phyloP scores from a whole-genome alignment of 2,113 vertebrate species.

The Seriola quinqueradiata region DNA sequence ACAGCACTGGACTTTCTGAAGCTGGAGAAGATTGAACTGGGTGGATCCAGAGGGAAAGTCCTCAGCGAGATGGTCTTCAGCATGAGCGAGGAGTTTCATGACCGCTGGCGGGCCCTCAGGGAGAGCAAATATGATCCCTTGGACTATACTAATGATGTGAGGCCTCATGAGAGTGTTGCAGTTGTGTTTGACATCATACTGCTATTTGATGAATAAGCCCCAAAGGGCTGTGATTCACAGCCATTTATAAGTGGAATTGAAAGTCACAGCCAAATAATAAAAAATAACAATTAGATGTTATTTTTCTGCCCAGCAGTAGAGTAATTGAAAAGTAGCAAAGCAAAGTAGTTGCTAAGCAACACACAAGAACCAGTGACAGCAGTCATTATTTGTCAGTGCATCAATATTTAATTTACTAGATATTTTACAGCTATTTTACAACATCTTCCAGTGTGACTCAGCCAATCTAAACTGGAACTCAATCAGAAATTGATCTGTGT shows the following conservation, averaged over 20 bases:
- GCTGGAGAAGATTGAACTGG: conserved; percentile 82
- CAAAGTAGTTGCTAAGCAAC: conserved; percentile 70
- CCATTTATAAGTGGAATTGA: conserved; percentile 34
- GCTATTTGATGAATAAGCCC: conserved; percentile 33
- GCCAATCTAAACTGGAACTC: conserved; percentile 51
- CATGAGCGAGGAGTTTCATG: conserved; percentile 83
- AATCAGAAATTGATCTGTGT: conserved; percentile 55
- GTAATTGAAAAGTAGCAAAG: conserved; percentile 67
- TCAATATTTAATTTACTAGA: conserved; percentile 73
- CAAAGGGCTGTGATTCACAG: conserved; percentile 31
- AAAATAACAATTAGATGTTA: conserved; percentile 62
- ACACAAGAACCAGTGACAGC: conserved; percentile 29
- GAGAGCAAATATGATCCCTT: conserved; percentile 86
- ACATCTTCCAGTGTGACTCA: conserved; percentile 47
- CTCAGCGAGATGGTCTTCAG: conserved; percentile 79
- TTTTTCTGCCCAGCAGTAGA: conserved; percentile 61
- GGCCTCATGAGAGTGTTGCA: conserved; percentile 2
- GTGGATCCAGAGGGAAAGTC: conserved; percentile 79
- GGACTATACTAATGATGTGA: conserved; percentile 80
- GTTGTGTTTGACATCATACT: conserved; percentile 42
- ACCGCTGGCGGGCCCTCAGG: conserved; percentile 79
- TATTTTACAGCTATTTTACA: conserved; percentile 56
- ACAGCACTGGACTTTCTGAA: conserved; percentile 84
- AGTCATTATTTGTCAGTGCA: conserved; percentile 44
- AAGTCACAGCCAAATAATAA: conserved; percentile 47